Percentiles rank a stretch among this genome's conserved stretches.
These are phyloP conservation scores for Alces alces DNA, from an alignment of 2,113 vertebrate species.

Conservation along the genomic window DNA sequence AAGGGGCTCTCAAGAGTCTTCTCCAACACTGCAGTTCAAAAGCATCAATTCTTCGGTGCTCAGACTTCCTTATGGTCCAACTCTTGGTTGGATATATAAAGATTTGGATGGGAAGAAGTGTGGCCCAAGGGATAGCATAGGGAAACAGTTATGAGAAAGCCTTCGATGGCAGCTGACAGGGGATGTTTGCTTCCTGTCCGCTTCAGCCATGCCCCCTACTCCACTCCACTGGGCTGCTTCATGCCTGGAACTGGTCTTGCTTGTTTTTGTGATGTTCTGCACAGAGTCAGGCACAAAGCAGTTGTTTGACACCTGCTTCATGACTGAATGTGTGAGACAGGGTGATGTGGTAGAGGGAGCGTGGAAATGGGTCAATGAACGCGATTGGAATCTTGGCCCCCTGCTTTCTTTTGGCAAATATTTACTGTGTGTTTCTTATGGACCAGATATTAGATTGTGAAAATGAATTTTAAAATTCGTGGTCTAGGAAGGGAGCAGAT, in stretches of 20 bases:
- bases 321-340: neutral
- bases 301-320: neutral
- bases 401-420: neutral
- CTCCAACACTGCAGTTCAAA: neutral
- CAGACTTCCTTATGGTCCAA: neutral
- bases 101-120: neutral
- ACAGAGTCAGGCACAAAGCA: neutral
- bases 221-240: neutral
- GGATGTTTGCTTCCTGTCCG: neutral
- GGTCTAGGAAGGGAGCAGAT: neutral
- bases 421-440: neutral
- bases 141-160: neutral
- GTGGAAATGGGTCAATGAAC: neutral
- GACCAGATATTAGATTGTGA: neutral
- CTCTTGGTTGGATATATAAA: neutral
- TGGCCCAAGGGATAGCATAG: neutral
- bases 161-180: neutral
- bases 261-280: neutral
- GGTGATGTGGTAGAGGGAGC: neutral
- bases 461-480: neutral
- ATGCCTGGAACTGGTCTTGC: neutral
- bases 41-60: neutral
- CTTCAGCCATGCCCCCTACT: neutral
- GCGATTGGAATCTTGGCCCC: neutral
- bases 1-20: neutral